A percentile compares a stretch with the other conserved stretches of the same genome.
phyloP scores from a whole-genome alignment of 2,888 invertebrate genomes.

The Prosapia bicincta region DNA sequence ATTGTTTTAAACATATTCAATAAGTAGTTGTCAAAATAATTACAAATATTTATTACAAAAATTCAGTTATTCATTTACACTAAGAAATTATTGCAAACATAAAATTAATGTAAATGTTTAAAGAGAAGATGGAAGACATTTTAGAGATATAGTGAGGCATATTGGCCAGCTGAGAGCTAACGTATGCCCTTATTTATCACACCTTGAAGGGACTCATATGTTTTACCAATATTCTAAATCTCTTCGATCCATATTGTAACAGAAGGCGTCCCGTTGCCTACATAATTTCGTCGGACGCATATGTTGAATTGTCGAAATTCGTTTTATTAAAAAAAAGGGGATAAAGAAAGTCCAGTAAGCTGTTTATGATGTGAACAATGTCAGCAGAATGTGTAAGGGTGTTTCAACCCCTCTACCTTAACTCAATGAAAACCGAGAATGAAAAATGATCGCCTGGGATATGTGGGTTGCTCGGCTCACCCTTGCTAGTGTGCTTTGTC shows the following conservation, averaged over 20 bases:
- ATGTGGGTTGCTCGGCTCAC: neutral
- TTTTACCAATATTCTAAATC: neutral
- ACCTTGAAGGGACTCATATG: too few relatives aligned
- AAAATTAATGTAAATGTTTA: too few relatives aligned
- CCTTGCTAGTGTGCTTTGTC: neutral
- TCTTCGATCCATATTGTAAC: neutral
- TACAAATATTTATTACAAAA: too few relatives aligned
- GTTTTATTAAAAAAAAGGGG: neutral
- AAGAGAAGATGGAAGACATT: too few relatives aligned
- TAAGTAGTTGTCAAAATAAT: too few relatives aligned
- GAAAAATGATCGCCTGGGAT: neutral
- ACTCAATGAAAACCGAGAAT: slow-evolving; percentile 6
- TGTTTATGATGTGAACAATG: slow-evolving; percentile 14
- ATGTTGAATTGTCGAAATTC: slow-evolving; percentile 3
- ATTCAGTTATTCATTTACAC: too few relatives aligned
- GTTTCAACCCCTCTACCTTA: neutral
- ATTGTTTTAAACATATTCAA: too few relatives aligned
- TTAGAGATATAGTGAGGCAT: too few relatives aligned
- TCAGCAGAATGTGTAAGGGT: slow-evolving; percentile 14
- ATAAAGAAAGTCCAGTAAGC: slow-evolving; percentile 1
- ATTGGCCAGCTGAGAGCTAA: too few relatives aligned
- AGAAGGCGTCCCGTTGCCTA: neutral
- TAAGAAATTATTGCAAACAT: too few relatives aligned
- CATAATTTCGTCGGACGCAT: neutral
- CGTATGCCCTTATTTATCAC: too few relatives aligned